Conservation (phyloP, 1,140 invertebrate genomes). For the Polyergus mexicanus region DNA sequence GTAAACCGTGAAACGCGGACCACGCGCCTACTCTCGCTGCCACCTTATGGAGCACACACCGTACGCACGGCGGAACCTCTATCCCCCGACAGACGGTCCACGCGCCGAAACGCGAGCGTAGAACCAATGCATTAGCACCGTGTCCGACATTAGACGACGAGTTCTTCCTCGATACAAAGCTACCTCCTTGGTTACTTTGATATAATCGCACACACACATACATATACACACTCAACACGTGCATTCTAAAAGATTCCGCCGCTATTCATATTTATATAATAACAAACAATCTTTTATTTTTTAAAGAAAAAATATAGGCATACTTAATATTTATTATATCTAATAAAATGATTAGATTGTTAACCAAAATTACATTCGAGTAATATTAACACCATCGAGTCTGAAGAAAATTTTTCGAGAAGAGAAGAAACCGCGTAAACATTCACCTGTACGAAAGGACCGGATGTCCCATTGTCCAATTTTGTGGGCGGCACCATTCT, state of each 20-base stretch:
- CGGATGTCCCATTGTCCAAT: constrained; percentile 79
- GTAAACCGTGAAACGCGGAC: constrained; percentile 83
- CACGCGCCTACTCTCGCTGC: constrained; percentile 72
- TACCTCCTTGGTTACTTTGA: neutral
- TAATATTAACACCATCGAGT: constrained; percentile 34
- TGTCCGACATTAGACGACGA: constrained; percentile 69
- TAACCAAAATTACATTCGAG: neutral
- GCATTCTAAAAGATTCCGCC: neutral
- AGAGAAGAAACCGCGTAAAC: constrained; percentile 62
- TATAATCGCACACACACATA: neutral
- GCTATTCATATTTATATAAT: neutral
- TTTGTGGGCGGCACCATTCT: constrained; percentile 65
- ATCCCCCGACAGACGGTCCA: constrained; percentile 83
- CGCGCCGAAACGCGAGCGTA: constrained; percentile 74
- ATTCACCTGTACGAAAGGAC: constrained; percentile 72
- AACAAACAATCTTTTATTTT: neutral
- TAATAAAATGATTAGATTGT: neutral
- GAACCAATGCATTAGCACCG: constrained; percentile 82
- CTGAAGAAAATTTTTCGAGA: neutral
- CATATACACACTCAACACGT: neutral
- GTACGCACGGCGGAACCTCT: constrained; percentile 54
- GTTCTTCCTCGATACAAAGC: constrained; percentile 9
- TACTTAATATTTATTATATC: neutral
- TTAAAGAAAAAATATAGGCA: neutral
- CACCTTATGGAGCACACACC: constrained; percentile 72